Evolutionary conservation across 2,113 vertebrate genomes (phyloP).

Genomic region (Falco punctatus): DNA sequence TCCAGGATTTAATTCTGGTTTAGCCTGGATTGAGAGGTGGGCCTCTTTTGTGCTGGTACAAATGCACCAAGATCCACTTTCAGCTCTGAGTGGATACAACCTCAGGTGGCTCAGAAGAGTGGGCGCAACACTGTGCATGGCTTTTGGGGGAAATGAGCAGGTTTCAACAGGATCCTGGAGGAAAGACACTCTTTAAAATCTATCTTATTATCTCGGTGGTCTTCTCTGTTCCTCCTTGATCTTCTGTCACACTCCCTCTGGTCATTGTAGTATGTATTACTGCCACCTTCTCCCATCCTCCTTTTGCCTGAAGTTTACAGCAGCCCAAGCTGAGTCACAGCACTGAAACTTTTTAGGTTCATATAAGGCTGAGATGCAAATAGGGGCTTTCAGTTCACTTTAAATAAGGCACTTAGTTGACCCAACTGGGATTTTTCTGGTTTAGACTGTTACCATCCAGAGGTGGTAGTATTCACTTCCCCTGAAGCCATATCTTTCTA

Average conservation of each 20-base stretch:
- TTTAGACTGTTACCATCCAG: background rate
- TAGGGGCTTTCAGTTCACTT: background rate
- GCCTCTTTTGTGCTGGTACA: background rate
- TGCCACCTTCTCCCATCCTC: background rate
- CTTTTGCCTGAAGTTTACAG: background rate
- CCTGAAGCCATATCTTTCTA: background rate
- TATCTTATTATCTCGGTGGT: background rate
- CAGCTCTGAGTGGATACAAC: background rate
- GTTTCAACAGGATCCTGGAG: background rate
- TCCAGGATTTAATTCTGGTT: background rate
- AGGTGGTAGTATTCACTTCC: background rate
- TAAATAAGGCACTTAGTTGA: background rate
- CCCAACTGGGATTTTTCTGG: background rate
- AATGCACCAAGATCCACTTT: background rate
- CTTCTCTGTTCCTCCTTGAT: background rate
- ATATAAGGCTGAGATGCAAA: background rate
- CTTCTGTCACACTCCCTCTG: background rate
- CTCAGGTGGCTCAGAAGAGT: background rate
- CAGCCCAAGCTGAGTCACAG: background rate
- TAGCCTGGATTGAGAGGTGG: background rate
- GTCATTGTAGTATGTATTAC: background rate
- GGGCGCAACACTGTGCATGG: fast-evolving
- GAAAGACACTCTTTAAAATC: background rate
- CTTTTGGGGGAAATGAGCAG: background rate
- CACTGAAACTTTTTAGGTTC: background rate